Evolutionary conservation across 2,113 vertebrate species (phyloP).

Genomic region (Cyprinodon variegatus): DNA sequence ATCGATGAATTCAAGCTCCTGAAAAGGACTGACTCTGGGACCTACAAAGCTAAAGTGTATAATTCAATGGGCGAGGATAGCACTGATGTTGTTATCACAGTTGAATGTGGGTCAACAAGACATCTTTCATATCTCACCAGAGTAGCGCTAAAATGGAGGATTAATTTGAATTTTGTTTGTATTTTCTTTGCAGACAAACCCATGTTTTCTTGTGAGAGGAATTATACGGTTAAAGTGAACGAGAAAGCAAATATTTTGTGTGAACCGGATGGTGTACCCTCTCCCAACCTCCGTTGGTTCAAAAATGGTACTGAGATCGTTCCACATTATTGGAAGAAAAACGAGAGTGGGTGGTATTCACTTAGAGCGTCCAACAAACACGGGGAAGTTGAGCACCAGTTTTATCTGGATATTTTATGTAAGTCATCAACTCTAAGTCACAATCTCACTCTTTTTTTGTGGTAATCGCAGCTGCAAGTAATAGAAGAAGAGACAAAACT

Average conservation of each 20-base stretch:
- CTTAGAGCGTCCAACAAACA: constrained; percentile 48
- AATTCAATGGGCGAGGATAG: neutral
- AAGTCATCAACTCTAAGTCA: constrained; percentile 16
- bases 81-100: constrained; percentile 24
- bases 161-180: neutral
- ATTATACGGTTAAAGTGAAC: constrained; percentile 3
- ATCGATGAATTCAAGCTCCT: constrained; percentile 19
- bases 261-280: constrained; percentile 39
- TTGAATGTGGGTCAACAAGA: constrained; percentile 63
- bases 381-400: constrained; percentile 10
- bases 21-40: constrained; percentile 39
- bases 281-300: constrained; percentile 17
- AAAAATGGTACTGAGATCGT: constrained; percentile 13
- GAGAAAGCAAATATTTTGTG: constrained; percentile 2
- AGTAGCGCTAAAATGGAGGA: neutral
- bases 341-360: constrained; percentile 42
- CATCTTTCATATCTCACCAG: neutral
- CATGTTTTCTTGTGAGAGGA: constrained; percentile 17
- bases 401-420: constrained; percentile 55
- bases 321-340: neutral
- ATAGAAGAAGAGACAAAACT: neutral
- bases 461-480: too few species aligned
- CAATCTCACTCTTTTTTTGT: neutral
- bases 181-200: constrained; percentile 52
- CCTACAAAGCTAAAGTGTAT: neutral